Base-by-base conservation (phyloP, 53 echinoderm and acorn worm species). In the Paracentrotus lividus region DNA sequence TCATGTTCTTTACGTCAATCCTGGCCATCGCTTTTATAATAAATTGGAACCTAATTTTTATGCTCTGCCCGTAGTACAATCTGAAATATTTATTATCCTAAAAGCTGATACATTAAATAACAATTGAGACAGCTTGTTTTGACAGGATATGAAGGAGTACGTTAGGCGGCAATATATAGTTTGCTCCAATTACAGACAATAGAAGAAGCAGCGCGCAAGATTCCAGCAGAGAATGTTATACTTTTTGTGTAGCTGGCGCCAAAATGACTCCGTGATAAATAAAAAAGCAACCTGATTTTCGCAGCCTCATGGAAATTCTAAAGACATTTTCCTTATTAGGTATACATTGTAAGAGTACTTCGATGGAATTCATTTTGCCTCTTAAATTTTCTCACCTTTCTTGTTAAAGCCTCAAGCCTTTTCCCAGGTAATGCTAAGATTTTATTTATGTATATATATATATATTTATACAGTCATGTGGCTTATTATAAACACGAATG, bases 151-250 rank as follows among this genome's bases (percentile, higher is more conserved):
- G 64, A 64, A 64, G 29, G 31, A 64, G 27, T 12, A 7, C 27
- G 27, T 29, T 64, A n/a, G 64, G 64, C 64, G 64, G 64, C 64
- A 64, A 29, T 64, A 31, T 76, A 76, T 42, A 38, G 5, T 20
- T 36, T 76, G 76, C 76, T 20, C 76, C 76, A 76, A 42, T 76
- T 76, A 76, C 21, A 40, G 8, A 76, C 38, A 76, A 75, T 75
- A 40, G 65, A 14, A 65, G 27, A 40, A 40, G 18, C 36, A 76
- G 10, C 76, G 15, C 42, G 42, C 42, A 76, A 36, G 18, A 76
- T 7, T 38, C 27, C 16, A 36, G 21, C 5, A 16, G 18, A 40
- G 38, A 76, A 76, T 76, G 32, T 10, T 13, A 69, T 69, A 18
- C 57, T 57, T 5, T 40, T 40, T 16, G n/a, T n/a, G 76, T 8